Percentiles rank a stretch among this genome's conserved stretches.
Evolutionary conservation across 2,113 vertebrate species (phyloP).

Genomic region (Dipodomys merriami): DNA sequence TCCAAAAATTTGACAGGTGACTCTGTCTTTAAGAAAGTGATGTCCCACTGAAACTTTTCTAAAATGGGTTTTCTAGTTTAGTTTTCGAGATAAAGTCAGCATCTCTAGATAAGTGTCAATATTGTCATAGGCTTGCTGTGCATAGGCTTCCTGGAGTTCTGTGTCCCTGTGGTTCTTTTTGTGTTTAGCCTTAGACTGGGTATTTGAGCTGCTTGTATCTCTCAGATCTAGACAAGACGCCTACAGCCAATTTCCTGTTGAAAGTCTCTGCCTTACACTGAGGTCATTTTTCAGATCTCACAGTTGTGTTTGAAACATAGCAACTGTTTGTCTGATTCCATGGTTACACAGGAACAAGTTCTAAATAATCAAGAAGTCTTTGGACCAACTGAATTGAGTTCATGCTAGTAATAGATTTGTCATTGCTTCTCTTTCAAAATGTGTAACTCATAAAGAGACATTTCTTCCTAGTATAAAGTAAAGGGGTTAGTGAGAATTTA

Average conservation of each 20-base stretch:
- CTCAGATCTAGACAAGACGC: conserved; percentile 13
- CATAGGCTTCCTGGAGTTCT: neutral
- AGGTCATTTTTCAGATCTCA: conserved; percentile 60
- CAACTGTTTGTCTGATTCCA: conserved; percentile 67
- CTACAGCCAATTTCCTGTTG: conserved; percentile 56
- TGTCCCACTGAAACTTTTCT: too few species aligned
- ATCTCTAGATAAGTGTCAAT: neutral
- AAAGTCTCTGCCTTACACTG: conserved; percentile 31
- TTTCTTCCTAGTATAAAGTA: neutral
- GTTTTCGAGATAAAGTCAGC: neutral
- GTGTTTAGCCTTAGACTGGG: neutral
- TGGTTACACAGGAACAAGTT: conserved; percentile 54
- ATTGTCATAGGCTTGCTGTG: neutral
- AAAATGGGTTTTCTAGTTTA: too few species aligned
- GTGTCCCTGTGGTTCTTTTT: neutral
- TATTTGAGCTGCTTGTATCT: neutral
- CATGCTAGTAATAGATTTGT: neutral
- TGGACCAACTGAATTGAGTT: neutral
- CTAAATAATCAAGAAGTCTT: conserved; percentile 58
- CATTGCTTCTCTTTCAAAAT: conserved; percentile 2
- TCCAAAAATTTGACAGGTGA: neutral
- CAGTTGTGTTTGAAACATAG: conserved; percentile 66
- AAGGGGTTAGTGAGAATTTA: neutral
- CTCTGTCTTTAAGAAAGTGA: neutral
- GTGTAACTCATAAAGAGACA: neutral